Percentiles rank a stretch among this genome's conserved stretches.
phyloP scores from a whole-genome alignment of 2,888 invertebrate genomes.

The Cinara cedri region DNA sequence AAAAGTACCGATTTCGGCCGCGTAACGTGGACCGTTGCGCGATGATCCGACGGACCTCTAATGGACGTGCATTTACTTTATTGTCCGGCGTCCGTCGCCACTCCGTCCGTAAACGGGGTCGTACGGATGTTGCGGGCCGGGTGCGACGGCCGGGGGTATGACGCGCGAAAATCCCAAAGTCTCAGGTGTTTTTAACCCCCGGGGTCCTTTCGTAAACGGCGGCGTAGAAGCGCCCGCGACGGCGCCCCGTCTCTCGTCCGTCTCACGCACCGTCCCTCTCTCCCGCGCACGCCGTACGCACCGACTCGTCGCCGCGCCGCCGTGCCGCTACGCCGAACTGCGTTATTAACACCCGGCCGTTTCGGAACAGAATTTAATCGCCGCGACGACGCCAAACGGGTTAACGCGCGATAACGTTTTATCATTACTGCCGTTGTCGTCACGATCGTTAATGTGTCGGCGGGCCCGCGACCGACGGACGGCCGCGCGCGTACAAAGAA shows the following conservation, averaged over 20 bases:
- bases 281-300: too few species aligned
- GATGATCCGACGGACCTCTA: too few species aligned
- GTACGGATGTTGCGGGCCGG: too few species aligned
- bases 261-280: too few species aligned
- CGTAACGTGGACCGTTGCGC: too few species aligned
- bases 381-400: not conserved
- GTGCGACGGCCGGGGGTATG: not conserved
- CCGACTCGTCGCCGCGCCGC: not conserved
- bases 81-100: too few species aligned
- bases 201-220: not conserved
- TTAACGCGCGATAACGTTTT: too few species aligned
- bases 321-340: not conserved
- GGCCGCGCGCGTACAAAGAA: too few species aligned
- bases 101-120: not conserved
- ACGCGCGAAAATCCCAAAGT: conserved; percentile 5
- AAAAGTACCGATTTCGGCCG: too few species aligned
- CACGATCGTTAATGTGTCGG: not conserved
- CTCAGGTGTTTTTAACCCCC: conserved; percentile 11
- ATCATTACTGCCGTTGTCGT: not conserved
- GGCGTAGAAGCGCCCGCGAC: not conserved
- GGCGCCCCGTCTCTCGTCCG: too few species aligned
- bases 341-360: not conserved
- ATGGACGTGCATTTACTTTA: too few species aligned
- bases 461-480: too few species aligned
- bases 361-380: not conserved